These are phyloP conservation scores for Pseudanteris insignis DNA, from an alignment of 2,888 invertebrate genomes.

Conservation along the genomic window DNA sequence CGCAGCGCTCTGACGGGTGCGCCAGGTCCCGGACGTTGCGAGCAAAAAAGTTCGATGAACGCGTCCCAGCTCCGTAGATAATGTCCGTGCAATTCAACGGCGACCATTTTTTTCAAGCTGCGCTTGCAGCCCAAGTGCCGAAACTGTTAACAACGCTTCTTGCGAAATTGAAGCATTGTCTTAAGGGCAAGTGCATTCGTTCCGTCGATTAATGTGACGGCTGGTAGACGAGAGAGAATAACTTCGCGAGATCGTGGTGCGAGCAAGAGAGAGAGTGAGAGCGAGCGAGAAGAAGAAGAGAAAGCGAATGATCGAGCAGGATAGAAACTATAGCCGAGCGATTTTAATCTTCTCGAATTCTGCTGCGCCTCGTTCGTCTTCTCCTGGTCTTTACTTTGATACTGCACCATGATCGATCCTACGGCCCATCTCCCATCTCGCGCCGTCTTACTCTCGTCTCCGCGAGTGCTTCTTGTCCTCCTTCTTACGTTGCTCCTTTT, in stretches of 20 bases:
- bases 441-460: slow-evolving; percentile 8
- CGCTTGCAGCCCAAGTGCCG: neutral
- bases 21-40: too few relatives aligned
- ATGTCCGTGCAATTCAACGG: too few relatives aligned
- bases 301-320: too few relatives aligned
- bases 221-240: slow-evolving; percentile 1
- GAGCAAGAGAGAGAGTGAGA: neutral
- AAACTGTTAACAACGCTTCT: slow-evolving; percentile 16
- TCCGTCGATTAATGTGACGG: slow-evolving; percentile 38
- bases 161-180: slow-evolving; percentile 31
- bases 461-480: slow-evolving; percentile 8
- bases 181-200: slow-evolving; percentile 33
- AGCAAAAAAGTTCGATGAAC: too few relatives aligned
- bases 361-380: slow-evolving; percentile 39
- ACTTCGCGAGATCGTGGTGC: neutral
- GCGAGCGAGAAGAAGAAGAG: too few relatives aligned
- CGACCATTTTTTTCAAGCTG: too few relatives aligned
- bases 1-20: neutral
- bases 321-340: slow-evolving; percentile 33
- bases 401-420: slow-evolving; percentile 40
- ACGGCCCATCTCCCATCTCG: neutral
- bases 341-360: slow-evolving; percentile 46
- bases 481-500: slow-evolving; percentile 7
- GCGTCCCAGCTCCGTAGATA: too few relatives aligned
- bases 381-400: slow-evolving; percentile 41